phyloP scores from a whole-genome alignment of 2,113 vertebrate species.

The Tylochromis polylepis region DNA sequence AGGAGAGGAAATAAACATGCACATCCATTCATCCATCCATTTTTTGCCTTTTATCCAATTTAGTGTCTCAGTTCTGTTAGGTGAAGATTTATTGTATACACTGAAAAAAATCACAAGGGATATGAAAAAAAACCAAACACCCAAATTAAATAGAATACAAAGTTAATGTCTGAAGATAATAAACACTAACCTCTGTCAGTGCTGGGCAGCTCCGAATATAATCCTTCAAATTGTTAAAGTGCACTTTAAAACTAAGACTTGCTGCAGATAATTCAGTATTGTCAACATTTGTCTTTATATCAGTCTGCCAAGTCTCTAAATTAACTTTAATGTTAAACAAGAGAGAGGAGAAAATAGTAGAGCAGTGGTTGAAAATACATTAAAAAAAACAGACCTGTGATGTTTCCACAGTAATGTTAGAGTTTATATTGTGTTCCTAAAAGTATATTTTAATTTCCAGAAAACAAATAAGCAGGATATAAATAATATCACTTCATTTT shows the following conservation, averaged over 20 bases:
- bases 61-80: not conserved
- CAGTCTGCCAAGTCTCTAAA: not conserved
- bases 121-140: too few species aligned
- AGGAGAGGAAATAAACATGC: not conserved
- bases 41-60: fast-evolving
- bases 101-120: too few species aligned
- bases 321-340: not conserved
- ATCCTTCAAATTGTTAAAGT: too few species aligned
- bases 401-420: not conserved
- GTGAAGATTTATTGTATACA: not conserved
- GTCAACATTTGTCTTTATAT: not conserved
- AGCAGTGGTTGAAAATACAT: not conserved
- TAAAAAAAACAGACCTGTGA: not conserved
- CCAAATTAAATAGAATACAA: too few species aligned
- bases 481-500: not conserved
- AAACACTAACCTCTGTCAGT: too few species aligned
- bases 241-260: not conserved
- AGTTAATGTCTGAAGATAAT: too few species aligned
- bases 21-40: not conserved
- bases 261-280: not conserved
- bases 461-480: not conserved
- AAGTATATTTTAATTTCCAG: not conserved
- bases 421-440: not conserved
- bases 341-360: not conserved
- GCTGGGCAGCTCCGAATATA: too few species aligned